Evolutionary conservation across 1,140 invertebrate species (phyloP), one percentile per base, ranked within the genome.

Genomic region (Drosophila albomicans): DNA sequence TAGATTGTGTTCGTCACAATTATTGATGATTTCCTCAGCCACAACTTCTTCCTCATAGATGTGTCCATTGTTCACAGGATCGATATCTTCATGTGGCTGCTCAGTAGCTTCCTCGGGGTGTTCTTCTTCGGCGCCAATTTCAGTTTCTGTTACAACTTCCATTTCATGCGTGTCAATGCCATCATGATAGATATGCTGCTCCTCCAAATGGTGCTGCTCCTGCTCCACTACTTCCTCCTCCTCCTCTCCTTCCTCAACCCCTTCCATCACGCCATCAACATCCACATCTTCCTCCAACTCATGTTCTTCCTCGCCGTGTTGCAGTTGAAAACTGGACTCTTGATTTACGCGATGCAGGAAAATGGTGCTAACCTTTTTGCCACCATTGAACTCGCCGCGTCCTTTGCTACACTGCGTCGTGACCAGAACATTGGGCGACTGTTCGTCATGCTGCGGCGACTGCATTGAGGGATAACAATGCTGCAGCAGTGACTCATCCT

Each of bases 361-460:
- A 5, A 91, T 75, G 1, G 79, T 91, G 66, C 79, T 82, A 3
- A 88, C 77, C 43, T 91, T 91, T 52, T 91, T 82, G 7, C 74
- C 67, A 10, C 87, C 82, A 59, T 82, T 90, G 5, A 82, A 90
- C 20, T 80, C 79, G 1, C 70, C 79, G 3, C 73, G 72, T 7
- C 16, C 46, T 51, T 79, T 85, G 30, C 58, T 75, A 4, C 20
- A 25, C 20, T 25, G 20, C 20, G 20, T 25, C 20, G 20, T 25
- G 8, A 76, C 76, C 5, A 81, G 10, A 8, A 71, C 67, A 28
- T 69, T 64, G 15, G 7, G 13, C 28, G 52, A 13, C n/a, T 48
- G 35, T 13, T 38, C 38, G 8, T 3, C 35, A 10, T 38, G 35
- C 28, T 61, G 57, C 7, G 51, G 41, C 16, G 30, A 10, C 3